phyloP scores from a whole-genome alignment of 2,113 vertebrate species.

The Archocentrus centrarchus region DNA sequence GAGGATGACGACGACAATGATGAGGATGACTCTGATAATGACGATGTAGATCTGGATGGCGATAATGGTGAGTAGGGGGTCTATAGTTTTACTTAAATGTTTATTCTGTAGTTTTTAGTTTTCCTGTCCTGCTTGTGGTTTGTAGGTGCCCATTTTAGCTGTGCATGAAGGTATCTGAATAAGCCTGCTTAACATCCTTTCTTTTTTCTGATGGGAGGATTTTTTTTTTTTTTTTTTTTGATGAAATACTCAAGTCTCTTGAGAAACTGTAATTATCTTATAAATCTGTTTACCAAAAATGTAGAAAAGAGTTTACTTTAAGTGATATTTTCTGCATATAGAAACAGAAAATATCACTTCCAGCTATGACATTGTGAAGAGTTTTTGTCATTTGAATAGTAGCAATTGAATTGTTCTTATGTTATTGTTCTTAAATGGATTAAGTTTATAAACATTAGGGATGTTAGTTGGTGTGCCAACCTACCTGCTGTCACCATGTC shows the following conservation, averaged over 20 bases:
- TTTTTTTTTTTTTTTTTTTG: too few relatives aligned
- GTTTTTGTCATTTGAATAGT: background rate
- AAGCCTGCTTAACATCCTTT: too few relatives aligned
- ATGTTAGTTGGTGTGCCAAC: background rate
- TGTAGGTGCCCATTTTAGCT: background rate
- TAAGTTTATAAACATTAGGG: background rate
- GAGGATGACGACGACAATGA: conserved; percentile 78
- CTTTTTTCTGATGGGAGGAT: background rate
- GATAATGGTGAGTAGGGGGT: conserved; percentile 89
- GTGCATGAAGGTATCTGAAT: background rate
- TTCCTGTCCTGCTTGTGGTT: background rate
- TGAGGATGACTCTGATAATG: conserved; percentile 84
- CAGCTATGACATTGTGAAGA: background rate
- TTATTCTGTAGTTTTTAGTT: background rate
- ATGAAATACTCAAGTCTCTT: background rate
- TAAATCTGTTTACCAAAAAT: background rate
- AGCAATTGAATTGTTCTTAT: background rate
- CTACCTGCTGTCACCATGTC: background rate
- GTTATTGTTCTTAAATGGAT: background rate
- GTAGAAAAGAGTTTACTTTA: background rate
- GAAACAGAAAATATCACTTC: background rate
- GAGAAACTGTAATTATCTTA: background rate
- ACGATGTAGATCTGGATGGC: conserved; percentile 90
- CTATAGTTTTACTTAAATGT: background rate
- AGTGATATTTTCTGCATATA: too few relatives aligned